Conservation (phyloP, 2,888 invertebrate genomes). For the Plebejus melissa region DNA sequence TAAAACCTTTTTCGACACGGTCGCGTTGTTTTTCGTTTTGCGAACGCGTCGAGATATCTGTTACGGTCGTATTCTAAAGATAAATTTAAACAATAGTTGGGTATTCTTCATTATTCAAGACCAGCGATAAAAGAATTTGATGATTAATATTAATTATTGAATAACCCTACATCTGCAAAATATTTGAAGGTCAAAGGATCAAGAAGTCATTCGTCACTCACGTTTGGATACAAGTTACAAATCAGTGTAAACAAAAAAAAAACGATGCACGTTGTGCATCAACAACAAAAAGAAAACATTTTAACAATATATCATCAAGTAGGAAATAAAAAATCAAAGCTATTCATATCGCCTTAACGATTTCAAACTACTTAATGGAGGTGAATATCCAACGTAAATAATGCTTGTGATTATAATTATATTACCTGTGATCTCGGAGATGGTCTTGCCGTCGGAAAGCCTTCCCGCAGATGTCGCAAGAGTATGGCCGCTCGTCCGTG, state of each 20-base stretch:
- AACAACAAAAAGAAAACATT: neutral
- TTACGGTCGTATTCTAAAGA: slow-evolving; percentile 45
- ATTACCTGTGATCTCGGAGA: slow-evolving; percentile 93
- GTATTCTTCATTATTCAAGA: slow-evolving; percentile 4
- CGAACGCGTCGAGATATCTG: slow-evolving; percentile 46
- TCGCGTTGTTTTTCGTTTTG: slow-evolving; percentile 57
- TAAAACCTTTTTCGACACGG: slow-evolving; percentile 54
- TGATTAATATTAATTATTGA: too few species aligned
- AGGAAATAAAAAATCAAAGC: neutral
- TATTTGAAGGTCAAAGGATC: neutral
- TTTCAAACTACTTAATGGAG: slow-evolving; percentile 19
- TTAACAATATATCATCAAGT: slow-evolving; percentile 6
- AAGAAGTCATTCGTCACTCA: neutral
- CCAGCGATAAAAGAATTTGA: neutral
- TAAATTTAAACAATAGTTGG: slow-evolving; percentile 35
- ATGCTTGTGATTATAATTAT: slow-evolving; percentile 54
- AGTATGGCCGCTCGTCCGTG: slow-evolving; percentile 97
- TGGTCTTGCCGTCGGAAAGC: slow-evolving; percentile 98
- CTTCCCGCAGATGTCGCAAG: slow-evolving; percentile 98
- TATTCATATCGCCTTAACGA: slow-evolving; percentile 12
- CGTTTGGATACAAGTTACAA: neutral
- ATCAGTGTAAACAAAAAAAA: neutral
- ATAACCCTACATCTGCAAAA: neutral
- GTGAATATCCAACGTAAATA: slow-evolving; percentile 13
- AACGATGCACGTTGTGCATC: neutral